Percentiles rank a stretch among this genome's conserved stretches.
Evolutionary conservation across 2,888 invertebrate genomes (phyloP).

Genomic region (Aphidius colemani): DNA sequence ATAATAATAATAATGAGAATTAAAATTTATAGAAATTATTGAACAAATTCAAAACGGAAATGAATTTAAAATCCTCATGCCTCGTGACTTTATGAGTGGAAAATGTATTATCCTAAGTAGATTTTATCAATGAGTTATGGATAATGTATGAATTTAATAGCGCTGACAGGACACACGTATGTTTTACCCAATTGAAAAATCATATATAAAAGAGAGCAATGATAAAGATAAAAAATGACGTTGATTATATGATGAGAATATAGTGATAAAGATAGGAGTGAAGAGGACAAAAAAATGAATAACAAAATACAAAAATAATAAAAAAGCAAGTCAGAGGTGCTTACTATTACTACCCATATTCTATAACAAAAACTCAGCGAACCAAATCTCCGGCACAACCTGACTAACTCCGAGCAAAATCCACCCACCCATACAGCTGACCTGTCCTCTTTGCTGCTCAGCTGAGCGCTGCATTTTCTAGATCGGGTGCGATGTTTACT

Average conservation of each 20-base stretch:
- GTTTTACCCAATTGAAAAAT: neutral
- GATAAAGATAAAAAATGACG: slow-evolving; percentile 21
- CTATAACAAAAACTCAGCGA: slow-evolving; percentile 43
- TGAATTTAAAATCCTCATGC: no score
- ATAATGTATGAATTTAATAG: no score
- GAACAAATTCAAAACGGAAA: no score
- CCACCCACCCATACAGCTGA: slow-evolving; percentile 47
- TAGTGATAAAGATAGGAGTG: neutral
- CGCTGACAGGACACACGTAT: no score
- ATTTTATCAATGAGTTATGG: no score
- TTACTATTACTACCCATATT: slow-evolving; percentile 16
- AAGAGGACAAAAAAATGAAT: slow-evolving; percentile 26
- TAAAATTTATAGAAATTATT: no score
- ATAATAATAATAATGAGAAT: no score
- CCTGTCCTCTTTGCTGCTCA: slow-evolving; percentile 42
- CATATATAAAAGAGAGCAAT: slow-evolving; percentile 11
- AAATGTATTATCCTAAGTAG: no score
- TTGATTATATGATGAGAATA: slow-evolving; percentile 2
- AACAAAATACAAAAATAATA: neutral
- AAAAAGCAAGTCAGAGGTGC: slow-evolving; percentile 9
- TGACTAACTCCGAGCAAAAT: slow-evolving; percentile 45
- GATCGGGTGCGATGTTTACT: slow-evolving; percentile 27
- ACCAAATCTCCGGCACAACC: slow-evolving; percentile 53
- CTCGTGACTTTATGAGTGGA: no score
- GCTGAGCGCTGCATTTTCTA: slow-evolving; percentile 38